Evolutionary conservation across 2,113 vertebrate genomes (phyloP), one percentile per base, ranked within the genome.

Genomic region (Ageneiosus marmoratus): DNA sequence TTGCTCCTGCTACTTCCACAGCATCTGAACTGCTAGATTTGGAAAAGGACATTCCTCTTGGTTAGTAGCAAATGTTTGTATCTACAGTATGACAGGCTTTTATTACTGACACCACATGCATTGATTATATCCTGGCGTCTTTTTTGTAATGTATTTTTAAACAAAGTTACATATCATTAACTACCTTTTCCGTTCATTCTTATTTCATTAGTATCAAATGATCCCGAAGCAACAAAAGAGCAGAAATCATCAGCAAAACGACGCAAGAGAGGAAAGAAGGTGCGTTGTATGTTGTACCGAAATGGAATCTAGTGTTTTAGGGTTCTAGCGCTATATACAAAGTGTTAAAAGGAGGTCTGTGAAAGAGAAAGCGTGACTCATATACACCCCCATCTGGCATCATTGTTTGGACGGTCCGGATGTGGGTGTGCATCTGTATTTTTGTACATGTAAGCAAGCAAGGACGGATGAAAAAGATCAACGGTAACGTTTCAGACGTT

Each of bases 31-130:
- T 92, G 89, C 93, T 96, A 87, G 97, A 99, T 89, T 83, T 98
- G 84, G 97, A 99, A 90, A 93, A 91, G 24, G 97, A 98, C 92
- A 95, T 97, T 85, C 96, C 97, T 18, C 89, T 93, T 88, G 95
- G 97, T 98, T 69, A 75, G 95, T 81, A 24, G 4, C 1, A 15
- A 41, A 9, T 58, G 48, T 29, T 53, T 75, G 24, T 15, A n/a
- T n/a, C n/a, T n/a, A n/a, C n/a, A 6, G 2, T 12, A 27, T 34
- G 5, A 18, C 24, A 8, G 3, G 2, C 55, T 10, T 10, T 56
- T 56, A 56, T 56, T 24, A 56, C 10, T 56, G 22, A n/a, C n/a
- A 56, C 8, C 55, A 56, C 46, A n/a, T 29, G 15, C 16, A 67
- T 34, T 41, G 41, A n/a, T n/a, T n/a, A 37, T 10, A 37, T 67